Conservation (phyloP, 53 echinoderm and acorn worm genomes). For the Henricia sp. region DNA sequence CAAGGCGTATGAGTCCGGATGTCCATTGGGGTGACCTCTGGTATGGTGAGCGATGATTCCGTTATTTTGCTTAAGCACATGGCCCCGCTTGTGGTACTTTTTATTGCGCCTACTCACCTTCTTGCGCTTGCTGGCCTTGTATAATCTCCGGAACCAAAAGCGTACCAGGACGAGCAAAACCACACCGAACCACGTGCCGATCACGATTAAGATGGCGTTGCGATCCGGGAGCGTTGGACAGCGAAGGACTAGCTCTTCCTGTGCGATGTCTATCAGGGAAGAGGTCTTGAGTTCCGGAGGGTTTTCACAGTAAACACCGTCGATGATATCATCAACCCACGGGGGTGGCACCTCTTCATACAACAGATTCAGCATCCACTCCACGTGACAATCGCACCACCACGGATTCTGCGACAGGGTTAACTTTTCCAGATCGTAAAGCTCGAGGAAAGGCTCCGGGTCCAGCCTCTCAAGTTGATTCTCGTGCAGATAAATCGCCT, state of each 20-base stretch:
- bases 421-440: slow-evolving; percentile 5
- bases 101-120: slow-evolving; percentile 13
- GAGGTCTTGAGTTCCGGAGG: not conserved
- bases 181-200: slow-evolving; percentile 17
- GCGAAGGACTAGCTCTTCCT: not conserved
- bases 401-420: not conserved
- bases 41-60: not conserved
- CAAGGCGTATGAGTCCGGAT: slow-evolving; percentile 36
- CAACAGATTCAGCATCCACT: not conserved
- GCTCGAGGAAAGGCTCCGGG: not conserved
- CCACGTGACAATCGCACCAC: slow-evolving; percentile 41
- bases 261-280: not conserved
- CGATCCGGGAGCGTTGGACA: slow-evolving; percentile 7
- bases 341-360: not conserved
- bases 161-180: not conserved
- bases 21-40: not conserved
- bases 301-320: not conserved
- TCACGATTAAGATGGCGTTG: not conserved
- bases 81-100: slow-evolving; percentile 8
- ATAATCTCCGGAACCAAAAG: slow-evolving; percentile 27
- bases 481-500: not conserved
- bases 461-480: slow-evolving; percentile 10
- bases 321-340: slow-evolving; percentile 8
- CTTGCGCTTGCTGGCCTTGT: slow-evolving; percentile 6
- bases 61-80: not conserved